Evolutionary conservation across 92 coral and sea anemone genomes (phyloP), one percentile per base, ranked within the genome.

Genomic region (Nematostella vectensis): DNA sequence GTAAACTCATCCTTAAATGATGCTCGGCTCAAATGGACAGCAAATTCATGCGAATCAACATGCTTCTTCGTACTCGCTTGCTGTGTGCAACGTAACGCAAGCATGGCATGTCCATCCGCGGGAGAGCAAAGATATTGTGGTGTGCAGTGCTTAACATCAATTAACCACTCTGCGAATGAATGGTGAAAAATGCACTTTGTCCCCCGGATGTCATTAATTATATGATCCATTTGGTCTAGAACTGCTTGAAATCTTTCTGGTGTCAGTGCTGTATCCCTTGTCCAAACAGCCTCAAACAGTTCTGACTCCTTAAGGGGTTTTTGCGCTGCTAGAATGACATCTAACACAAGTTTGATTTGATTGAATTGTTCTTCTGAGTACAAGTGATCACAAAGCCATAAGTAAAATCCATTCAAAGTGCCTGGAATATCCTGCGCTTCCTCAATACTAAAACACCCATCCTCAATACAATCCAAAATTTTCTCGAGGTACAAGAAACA

Each of bases 71-170:
- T 88, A 29, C 72, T 84, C 37, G 94, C 89, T 43, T 79, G 83
- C 56, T 68, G 72, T 12, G 95, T 93, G 68, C 71, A 76, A n/a
- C 77, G 81, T 55, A 93, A 61, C 28, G 99, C 99, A 18, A 93
- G 70, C 93, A 93, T 86, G n/a, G 99, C 99, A 48, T 93, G 99
- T 29, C 99, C 99, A 62, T 86, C 89, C 39, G 82, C 70, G 0
- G 89, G 82, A 21, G 70, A 82, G 50, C 99, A 93, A 31, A 86
- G 63, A 67, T 77, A 93, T 74, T 81, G 75, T 52, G 85, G 70
- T 20, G 99, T 93, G 59, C 99, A 93, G 48, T 93, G 88, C 63
- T 93, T 93, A 3, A 83, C 84, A 65, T 93, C 99, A 18, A 91
- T 68, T 29, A 93, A 69, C 99, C 99, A 93, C 75, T 93, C 99